Evolutionary conservation across 2,888 invertebrate genomes (phyloP), one percentile per base, ranked within the genome.

Genomic region (Hyppa rectilinea): DNA sequence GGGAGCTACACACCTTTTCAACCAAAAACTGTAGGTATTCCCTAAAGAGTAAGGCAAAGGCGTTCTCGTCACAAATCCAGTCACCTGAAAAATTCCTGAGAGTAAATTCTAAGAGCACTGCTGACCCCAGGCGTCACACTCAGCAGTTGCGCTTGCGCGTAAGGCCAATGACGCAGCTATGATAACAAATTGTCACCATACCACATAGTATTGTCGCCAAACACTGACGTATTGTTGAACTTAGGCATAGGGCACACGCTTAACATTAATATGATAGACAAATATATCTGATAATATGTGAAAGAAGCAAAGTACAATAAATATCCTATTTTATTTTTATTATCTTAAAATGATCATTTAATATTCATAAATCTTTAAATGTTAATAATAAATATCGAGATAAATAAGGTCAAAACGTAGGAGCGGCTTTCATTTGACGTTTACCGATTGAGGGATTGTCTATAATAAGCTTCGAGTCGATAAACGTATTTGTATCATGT

Each of bases 141-240:
- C n/a, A n/a, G n/a, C n/a, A n/a, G n/a, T n/a, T n/a, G n/a, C n/a
- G n/a, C n/a, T n/a, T n/a, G n/a, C n/a, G n/a, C n/a, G n/a, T n/a
- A n/a, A n/a, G n/a, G n/a, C n/a, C n/a, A n/a, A n/a, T n/a, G n/a
- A n/a, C n/a, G n/a, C n/a, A n/a, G n/a, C n/a, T n/a, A n/a, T n/a
- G n/a, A n/a, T n/a, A n/a, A n/a, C n/a, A n/a, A n/a, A n/a, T n/a
- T n/a, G n/a, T n/a, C n/a, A n/a, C n/a, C n/a, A n/a, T n/a, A n/a
- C n/a, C n/a, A n/a, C n/a, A n/a, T n/a, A n/a, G n/a, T 43, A 67
- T 69, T 43, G 26, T 34, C 12, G 14, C 9, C 9, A 14, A 5
- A 29, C 1, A 31, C 4, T 71, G 75, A 65, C 65, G 31, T 52
- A 71, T 38, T 31, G n/a, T 38, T 29, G n/a, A 45, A 52, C 23